phyloP scores from a whole-genome alignment of 2,797 vertebrate genomes.

The Muraenolepis orangiensis region DNA sequence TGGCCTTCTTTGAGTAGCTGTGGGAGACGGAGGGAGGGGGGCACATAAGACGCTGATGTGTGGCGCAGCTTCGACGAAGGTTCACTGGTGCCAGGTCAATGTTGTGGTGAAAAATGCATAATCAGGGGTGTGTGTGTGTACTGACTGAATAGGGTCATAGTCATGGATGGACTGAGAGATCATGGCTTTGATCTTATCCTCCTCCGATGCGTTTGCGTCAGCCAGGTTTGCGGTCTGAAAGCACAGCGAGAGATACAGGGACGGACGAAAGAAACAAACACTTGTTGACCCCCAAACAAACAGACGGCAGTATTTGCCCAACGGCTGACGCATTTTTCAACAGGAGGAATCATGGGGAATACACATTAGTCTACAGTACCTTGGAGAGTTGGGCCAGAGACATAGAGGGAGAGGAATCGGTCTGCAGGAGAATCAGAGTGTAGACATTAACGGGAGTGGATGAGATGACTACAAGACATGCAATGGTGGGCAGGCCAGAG shows the following conservation, averaged over 20 bases:
- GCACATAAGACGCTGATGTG: not conserved
- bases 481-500: conserved; percentile 49
- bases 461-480: conserved; percentile 30
- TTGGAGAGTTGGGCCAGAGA: conserved; percentile 71
- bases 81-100: not conserved
- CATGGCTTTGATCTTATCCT: conserved; percentile 99
- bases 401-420: conserved; percentile 71
- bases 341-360: not conserved
- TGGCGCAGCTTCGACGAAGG: not conserved
- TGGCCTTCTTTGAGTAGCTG: conserved; percentile 95
- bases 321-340: not conserved
- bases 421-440: conserved; percentile 73
- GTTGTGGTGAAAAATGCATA: not conserved
- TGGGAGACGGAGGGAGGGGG: conserved; percentile 36
- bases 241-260: conserved; percentile 3
- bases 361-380: conserved; percentile 48
- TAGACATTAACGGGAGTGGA: conserved; percentile 61
- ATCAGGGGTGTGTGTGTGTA: conserved; percentile 37
- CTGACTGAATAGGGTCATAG: conserved; percentile 98
- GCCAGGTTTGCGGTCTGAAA: conserved; percentile 98
- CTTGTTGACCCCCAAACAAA: not conserved
- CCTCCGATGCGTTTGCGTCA: conserved; percentile 98
- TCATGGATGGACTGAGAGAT: conserved; percentile 98
- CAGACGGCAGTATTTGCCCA: not conserved
- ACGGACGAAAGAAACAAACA: not conserved